phyloP scores from a whole-genome alignment of 2,113 vertebrate genomes.

The Microcebus griseorufus region DNA sequence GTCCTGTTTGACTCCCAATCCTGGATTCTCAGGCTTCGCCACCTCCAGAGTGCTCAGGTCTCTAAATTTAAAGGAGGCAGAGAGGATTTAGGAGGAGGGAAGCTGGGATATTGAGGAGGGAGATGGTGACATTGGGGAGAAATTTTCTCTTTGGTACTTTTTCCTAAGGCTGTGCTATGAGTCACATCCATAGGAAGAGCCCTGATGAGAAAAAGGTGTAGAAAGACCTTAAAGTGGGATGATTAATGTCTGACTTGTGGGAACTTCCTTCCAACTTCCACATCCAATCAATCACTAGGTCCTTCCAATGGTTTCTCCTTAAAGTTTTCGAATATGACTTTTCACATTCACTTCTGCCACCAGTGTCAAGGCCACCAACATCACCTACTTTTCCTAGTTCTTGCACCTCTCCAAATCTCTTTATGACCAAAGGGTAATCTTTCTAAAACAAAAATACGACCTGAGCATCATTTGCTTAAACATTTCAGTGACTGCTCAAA shows the following conservation, averaged over 20 bases:
- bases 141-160: neutral
- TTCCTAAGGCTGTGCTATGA: neutral
- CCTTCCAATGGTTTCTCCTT: neutral
- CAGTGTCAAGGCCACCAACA: neutral
- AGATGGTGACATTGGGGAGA: neutral
- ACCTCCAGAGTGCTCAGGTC: neutral
- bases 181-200: neutral
- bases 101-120: fast-evolving
- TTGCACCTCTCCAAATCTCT: neutral
- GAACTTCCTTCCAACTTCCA: neutral
- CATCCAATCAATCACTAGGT: neutral
- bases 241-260: neutral
- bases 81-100: neutral
- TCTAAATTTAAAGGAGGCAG: neutral
- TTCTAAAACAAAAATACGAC: neutral
- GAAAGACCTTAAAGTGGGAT: neutral
- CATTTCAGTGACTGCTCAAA: neutral
- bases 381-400: neutral
- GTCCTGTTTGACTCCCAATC: neutral
- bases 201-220: neutral
- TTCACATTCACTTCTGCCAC: neutral
- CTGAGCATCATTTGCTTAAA: neutral
- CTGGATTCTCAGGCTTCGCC: neutral
- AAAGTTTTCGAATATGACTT: neutral
- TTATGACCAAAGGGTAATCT: neutral